Base-by-base conservation (phyloP, 2,113 vertebrate species). In the Bubo bubo region DNA sequence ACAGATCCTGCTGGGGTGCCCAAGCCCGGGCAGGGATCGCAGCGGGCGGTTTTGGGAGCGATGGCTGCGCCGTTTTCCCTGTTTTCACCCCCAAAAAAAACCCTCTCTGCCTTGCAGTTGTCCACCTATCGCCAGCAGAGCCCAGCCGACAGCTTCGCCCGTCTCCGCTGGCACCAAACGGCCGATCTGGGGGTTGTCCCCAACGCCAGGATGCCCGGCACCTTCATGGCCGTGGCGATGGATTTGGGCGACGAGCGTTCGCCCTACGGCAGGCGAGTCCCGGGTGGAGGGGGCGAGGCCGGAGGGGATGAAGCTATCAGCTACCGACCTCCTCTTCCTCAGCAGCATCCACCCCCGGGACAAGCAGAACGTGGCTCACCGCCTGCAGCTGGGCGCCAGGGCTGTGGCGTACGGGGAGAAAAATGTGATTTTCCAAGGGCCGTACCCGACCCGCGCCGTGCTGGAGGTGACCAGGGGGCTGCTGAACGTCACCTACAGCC, bases 131-230 rank as follows among this genome's bases (percentile, higher is more conserved):
- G 3, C 27, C 97, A 1, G 3, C 45, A 0, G 35, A 53, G 59
- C 27, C 28, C 12, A 0, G 80, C 89, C 0, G 89, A 97, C 72
- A 47, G 81, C n/a, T 99, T 98, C 12, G 95, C 99, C 32, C 91
- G 97, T 10, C 98, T 99, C 86, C 99, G 99, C 23, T 99, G 99
- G 99, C 99, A 99, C 94, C 99, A 99, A 95, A 99, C 99, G 0
- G 99, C 99, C 0, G 98, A 99, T 56, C 58, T 93, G 23, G 99
- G 99, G 66, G 98, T 95, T 20, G 98, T 96, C 19, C 99, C 99
- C 43, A 99, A 99, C 15, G 1, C 12, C 22, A 98, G 86, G 90
- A 99, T 99, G 99, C 97, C 97, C n/a, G 96, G 96, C 66, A 99
- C 99, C 21, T 99, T 99, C 94, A 99, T 99, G 99, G 99, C 99